Base-by-base conservation (phyloP, 2,797 vertebrate genomes). In the Cottoperca gobio region DNA sequence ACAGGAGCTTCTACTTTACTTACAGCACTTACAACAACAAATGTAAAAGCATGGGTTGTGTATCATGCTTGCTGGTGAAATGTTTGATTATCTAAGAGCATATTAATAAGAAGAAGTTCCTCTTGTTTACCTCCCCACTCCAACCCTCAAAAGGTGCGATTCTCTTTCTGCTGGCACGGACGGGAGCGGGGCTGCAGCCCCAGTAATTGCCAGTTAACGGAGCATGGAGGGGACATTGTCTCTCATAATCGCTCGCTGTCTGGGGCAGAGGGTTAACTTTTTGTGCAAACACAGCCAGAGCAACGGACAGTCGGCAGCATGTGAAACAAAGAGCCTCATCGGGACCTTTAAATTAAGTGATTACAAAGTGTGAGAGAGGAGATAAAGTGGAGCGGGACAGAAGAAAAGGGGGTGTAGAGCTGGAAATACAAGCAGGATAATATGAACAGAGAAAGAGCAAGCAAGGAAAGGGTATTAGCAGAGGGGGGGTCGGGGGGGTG, bases 151-250 rank as follows among this genome's bases (percentile, higher is more conserved):
- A n/a, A 77, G 81, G 53, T 73, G 70, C 65, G 61, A 88, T 84
- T 83, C 63, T 59, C 21, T 42, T 54, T 64, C 52, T 37, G 59
- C 78, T 84, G 72, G 77, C 70, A 48, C 19, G 59, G 49, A 79
- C 73, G 48, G 37, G 24, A 73, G 70, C 67, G 62, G 35, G 26
- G 70, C 73, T 71, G 58, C 59, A 79, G 81, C 79, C 66, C 43
- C 53, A 52, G 76, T 83, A 91, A 92, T 86, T 88, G 86, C 70
- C 53, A 57, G 78, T 52, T 83, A 90, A 88, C 76, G 0, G 76
- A 86, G 89, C 73, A 11, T 85, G 79, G 76, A 86, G 76, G 73
- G 80, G 73, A 87, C 86, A 77, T 55, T 60, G 83, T 80, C 81
- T 84, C 79, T 83, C 23, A 24, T 83, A 65, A n/a, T 73, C 31